Evolutionary conservation across 2,113 vertebrate genomes (phyloP).

Genomic region (Nanorana parkeri): DNA sequence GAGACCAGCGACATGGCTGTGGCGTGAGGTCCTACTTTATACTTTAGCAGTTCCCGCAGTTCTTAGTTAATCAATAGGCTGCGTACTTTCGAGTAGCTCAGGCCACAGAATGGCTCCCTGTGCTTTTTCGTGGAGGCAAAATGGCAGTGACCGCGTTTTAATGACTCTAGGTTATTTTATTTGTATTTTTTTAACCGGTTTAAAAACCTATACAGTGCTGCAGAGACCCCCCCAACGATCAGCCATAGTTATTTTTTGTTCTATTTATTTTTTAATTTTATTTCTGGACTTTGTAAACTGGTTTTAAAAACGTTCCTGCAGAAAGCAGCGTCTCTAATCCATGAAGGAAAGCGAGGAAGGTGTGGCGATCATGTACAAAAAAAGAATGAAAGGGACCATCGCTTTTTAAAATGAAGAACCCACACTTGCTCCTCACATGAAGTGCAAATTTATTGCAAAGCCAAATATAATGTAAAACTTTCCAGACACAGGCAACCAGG

Average conservation of each 20-base stretch:
- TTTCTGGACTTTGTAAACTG: constrained; percentile 7
- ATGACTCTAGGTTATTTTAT: constrained; percentile 1
- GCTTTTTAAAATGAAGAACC: background rate
- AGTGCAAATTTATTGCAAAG: constrained; percentile 35
- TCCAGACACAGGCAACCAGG: constrained; percentile 20
- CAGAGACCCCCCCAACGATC: constrained; percentile 11
- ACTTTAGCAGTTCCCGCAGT: background rate
- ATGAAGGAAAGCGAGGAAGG: constrained; percentile 24
- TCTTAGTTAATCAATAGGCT: no score
- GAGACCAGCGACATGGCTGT: background rate
- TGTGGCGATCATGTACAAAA: background rate
- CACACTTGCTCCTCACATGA: constrained; percentile 1
- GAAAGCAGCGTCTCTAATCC: constrained; percentile 7
- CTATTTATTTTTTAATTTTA: constrained; percentile 45
- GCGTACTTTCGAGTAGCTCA: background rate
- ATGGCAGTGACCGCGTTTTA: constrained; percentile 6
- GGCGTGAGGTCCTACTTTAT: background rate
- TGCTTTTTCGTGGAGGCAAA: background rate
- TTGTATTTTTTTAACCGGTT: background rate
- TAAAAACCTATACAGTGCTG: constrained; percentile 15
- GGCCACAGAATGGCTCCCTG: background rate
- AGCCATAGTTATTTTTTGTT: constrained; percentile 13
- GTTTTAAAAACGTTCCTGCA: constrained; percentile 12
- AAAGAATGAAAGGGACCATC: constrained; percentile 2
- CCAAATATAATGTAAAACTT: constrained; percentile 20